These are phyloP conservation scores for Myathropa florea DNA, from an alignment of 2,888 invertebrate genomes.

Conservation along the genomic window DNA sequence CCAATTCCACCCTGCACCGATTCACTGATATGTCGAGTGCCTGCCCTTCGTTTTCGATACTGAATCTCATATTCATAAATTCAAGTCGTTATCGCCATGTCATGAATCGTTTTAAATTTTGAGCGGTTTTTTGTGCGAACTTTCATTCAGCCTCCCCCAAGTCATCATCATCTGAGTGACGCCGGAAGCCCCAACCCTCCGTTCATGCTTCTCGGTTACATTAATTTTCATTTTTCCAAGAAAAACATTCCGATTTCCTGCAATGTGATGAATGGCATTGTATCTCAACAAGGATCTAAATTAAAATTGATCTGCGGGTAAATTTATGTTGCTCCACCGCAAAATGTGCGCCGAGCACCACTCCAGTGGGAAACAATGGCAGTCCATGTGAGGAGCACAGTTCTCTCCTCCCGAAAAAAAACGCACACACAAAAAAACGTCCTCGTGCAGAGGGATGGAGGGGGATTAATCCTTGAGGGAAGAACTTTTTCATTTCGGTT, in stretches of 20 bases:
- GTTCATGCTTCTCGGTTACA: not conserved
- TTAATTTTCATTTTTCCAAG: constrained; percentile 21
- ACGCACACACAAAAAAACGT: too few species aligned
- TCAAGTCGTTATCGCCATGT: not conserved
- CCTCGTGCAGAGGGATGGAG: not conserved
- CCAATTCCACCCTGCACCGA: too few species aligned
- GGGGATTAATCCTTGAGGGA: not conserved
- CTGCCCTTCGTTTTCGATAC: not conserved
- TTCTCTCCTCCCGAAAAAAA: too few species aligned
- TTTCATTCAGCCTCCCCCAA: not conserved
- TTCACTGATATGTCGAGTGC: not conserved
- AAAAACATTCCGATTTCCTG: constrained; percentile 12
- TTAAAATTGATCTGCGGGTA: constrained; percentile 12
- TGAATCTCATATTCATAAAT: not conserved
- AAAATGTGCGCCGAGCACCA: not conserved
- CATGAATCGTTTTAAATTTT: not conserved
- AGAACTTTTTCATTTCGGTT: constrained; percentile 41
- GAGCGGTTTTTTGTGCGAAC: not conserved
- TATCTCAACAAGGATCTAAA: constrained; percentile 17
- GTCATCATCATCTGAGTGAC: not conserved
- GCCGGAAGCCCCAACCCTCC: not conserved
- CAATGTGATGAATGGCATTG: constrained; percentile 4
- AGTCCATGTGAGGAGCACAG: not conserved
- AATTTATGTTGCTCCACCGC: not conserved
- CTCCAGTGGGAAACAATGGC: constrained; percentile 15